These are phyloP conservation scores for Eupithecia subumbrata DNA, from an alignment of 2,888 invertebrate genomes.

Conservation along the genomic window DNA sequence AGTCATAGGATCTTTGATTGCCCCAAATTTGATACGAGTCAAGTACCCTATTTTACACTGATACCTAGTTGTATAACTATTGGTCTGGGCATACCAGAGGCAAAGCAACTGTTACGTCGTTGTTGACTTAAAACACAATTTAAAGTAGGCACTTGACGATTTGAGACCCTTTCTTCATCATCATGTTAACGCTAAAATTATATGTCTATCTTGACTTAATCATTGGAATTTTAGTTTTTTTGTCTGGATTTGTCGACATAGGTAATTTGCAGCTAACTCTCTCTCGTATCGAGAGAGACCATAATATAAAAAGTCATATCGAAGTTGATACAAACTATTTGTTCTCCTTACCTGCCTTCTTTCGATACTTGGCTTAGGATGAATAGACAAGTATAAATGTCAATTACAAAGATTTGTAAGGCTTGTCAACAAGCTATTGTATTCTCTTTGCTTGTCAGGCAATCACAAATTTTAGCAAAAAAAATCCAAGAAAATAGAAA, in stretches of 20 bases:
- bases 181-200: too few species aligned
- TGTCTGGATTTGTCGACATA: too few species aligned
- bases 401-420: background rate
- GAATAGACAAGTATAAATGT: background rate
- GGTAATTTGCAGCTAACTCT: too few species aligned
- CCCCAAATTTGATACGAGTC: too few species aligned
- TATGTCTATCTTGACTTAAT: too few species aligned
- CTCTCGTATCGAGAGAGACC: too few species aligned
- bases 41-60: too few species aligned
- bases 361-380: background rate
- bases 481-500: background rate
- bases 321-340: background rate
- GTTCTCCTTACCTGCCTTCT: background rate
- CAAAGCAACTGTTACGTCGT: background rate
- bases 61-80: background rate
- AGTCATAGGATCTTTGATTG: too few species aligned
- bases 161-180: too few species aligned
- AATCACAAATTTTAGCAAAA: background rate
- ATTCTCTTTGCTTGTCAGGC: background rate
- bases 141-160: too few species aligned
- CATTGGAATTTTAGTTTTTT: too few species aligned
- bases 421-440: background rate
- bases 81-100: background rate
- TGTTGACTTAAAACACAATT: too few species aligned
- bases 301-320: background rate